Base-by-base conservation (phyloP, 2,888 invertebrate species). In the Portevinia maculata region DNA sequence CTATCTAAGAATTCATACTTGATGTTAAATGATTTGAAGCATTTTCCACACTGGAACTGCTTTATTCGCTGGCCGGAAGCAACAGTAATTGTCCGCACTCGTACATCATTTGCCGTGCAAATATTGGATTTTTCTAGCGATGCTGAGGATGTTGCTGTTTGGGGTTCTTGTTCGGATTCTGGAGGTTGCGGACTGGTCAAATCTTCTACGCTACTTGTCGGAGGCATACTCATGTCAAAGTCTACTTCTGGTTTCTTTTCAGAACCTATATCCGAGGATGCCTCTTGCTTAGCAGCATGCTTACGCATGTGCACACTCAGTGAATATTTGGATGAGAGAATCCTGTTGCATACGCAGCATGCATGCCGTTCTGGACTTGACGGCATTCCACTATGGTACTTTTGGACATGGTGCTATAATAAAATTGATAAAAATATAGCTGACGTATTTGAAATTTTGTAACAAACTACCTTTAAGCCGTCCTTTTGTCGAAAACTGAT, bases 401-500 rank as follows among this genome's bases (percentile, higher is more conserved):
- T 87, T 8, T 86, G 69, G 13, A 87, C 85, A 32, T 88, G 88
- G 3, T 86, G 86, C 88, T 88, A 48, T 0, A 84, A 39, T 2
- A 13, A 6, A 67, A n/a, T 24, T 17, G 50, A 5, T 13, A 8
- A 13, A 6, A 67, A 15, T 30, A 15, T 55, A 8, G 13, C 1
- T 13, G n/a, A n/a, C n/a, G n/a, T n/a, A 5, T 62, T 39, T 7
- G 1, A 4, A 55, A n/a, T 17, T n/a, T 6, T 1, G 24, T 24
- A 24, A 3, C 24, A 5, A 24, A 24, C 24, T 24, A 88, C 88
- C 85, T 88, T 88, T 9, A 89, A 75, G 11, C 88, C 89, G 79
- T 89, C 89, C 21, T 88, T 88, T 73, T 89, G 89, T 1, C 89
- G 86, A 48, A 89, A 89, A 17, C 84, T 85, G 3, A 86, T 74